These are phyloP conservation scores for Cinara cedri DNA, from an alignment of 2,888 invertebrate species.

Conservation along the genomic window DNA sequence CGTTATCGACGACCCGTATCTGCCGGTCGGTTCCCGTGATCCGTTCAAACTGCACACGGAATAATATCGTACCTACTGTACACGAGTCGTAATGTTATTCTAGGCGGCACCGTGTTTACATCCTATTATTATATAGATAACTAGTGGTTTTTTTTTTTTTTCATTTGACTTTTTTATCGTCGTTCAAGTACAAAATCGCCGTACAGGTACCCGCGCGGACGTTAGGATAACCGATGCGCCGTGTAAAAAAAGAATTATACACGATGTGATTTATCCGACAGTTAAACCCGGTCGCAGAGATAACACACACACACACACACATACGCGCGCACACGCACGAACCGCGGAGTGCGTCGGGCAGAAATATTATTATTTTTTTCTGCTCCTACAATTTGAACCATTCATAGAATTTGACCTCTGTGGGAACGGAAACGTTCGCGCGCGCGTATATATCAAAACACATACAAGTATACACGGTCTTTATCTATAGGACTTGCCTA, in stretches of 20 bases:
- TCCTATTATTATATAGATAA: neutral
- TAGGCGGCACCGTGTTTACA: neutral
- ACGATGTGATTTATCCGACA: slow-evolving; percentile 25
- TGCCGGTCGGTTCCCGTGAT: slow-evolving; percentile 26
- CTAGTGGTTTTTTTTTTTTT: neutral
- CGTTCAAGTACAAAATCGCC: neutral
- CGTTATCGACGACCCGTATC: slow-evolving; percentile 47
- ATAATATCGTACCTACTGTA: neutral
- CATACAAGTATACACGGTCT: neutral
- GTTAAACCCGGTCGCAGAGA: neutral
- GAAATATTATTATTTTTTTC: neutral
- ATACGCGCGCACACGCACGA: too few species aligned
- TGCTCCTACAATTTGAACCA: slow-evolving; percentile 40
- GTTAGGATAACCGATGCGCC: neutral
- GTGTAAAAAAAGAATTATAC: too few species aligned
- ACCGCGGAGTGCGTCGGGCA: neutral
- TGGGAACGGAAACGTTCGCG: slow-evolving; percentile 45
- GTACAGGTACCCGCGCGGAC: neutral
- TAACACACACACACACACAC: slow-evolving; percentile 9
- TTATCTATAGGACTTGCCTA: neutral
- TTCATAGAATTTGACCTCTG: slow-evolving; percentile 43
- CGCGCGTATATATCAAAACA: neutral
- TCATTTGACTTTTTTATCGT: neutral
- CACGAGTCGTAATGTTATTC: slow-evolving; percentile 47
- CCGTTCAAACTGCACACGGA: slow-evolving; percentile 26